A percentile compares a stretch with the other conserved stretches of the same genome.
Conservation (phyloP, 2,797 vertebrate species). For the Onychomys leucogaster region DNA sequence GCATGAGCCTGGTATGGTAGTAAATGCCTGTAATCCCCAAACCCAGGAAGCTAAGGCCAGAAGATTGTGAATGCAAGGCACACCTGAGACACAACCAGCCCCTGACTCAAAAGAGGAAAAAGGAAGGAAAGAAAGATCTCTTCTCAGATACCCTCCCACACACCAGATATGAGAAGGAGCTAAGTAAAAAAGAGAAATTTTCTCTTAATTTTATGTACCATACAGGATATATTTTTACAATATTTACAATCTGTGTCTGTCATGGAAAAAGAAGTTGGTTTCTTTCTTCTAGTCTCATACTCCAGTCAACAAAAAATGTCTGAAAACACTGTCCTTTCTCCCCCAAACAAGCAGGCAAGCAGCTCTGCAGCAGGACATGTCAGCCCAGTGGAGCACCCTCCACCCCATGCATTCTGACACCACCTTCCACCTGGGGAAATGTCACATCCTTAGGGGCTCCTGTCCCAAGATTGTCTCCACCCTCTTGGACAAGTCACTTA, state of each 20-base stretch:
- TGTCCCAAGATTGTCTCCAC: not conserved
- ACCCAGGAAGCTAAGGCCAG: not conserved
- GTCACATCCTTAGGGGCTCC: not conserved
- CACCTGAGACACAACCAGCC: not conserved
- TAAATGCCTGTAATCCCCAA: not conserved
- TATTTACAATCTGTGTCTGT: not conserved
- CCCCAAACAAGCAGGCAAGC: not conserved
- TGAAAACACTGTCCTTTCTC: not conserved
- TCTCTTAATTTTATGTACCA: constrained; percentile 11
- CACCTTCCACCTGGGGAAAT: too few relatives aligned
- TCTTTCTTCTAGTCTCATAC: not conserved
- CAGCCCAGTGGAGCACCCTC: not conserved
- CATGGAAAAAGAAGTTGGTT: not conserved
- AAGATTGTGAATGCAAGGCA: not conserved
- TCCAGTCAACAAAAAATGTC: not conserved
- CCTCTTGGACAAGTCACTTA: not conserved
- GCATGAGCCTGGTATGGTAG: not conserved
- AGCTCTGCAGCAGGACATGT: not conserved
- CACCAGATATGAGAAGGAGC: not conserved
- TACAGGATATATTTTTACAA: not conserved
- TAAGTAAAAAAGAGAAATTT: not conserved
- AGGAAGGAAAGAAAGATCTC: not conserved
- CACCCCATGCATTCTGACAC: not conserved
- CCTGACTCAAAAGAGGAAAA: not conserved
- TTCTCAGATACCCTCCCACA: constrained; percentile 3